Base-by-base conservation (phyloP, 1,140 invertebrate genomes). In the Drosophila nigromelanica region DNA sequence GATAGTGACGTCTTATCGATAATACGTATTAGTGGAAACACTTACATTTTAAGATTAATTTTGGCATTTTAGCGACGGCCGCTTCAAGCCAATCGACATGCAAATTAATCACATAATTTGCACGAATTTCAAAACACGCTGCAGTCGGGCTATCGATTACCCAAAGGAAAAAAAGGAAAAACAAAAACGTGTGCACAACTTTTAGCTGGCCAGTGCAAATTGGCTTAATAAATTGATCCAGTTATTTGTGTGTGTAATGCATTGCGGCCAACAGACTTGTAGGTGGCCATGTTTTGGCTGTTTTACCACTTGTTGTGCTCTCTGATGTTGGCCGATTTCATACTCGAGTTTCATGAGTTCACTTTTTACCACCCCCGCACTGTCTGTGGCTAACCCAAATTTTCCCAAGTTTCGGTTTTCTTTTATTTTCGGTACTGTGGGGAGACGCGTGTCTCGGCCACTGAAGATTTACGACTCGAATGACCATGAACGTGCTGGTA, bases 401-500 rank as follows among this genome's bases (percentile, higher is more conserved):
- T 62, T 45, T 33, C 43, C 24, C 7, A 10, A 58, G 52, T 56
- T 30, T 68, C 30, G 47, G 45, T 51, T 43, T 54, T 54, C 50
- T 51, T 43, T 43, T 54, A 37, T 48, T 71, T 64, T 56, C 33
- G 30, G 14, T 33, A 56, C 30, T 24, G 30, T 5, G 15, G 35
- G 10, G 21, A 52, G 63, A 73, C 70, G 70, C 48, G 63, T 73
- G 70, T 73, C 70, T 73, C 54, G 69, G 30, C 64, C 56, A 61
- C 18, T 15, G 45, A 56, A 75, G 73, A 75, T 75, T 75, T 75
- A 75, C 73, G 73, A 75, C 54, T 71, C 73, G 61, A 66, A 66
- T 75, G 73, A 66, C 73, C 73, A 75, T 75, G 73, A 75, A 75
- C 73, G 73, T 75, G 73, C 58, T 72, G 73, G 54, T 75, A 75